Evolutionary conservation across 2,888 invertebrate genomes (phyloP).

Genomic region (Temnothorax ravouxi): DNA sequence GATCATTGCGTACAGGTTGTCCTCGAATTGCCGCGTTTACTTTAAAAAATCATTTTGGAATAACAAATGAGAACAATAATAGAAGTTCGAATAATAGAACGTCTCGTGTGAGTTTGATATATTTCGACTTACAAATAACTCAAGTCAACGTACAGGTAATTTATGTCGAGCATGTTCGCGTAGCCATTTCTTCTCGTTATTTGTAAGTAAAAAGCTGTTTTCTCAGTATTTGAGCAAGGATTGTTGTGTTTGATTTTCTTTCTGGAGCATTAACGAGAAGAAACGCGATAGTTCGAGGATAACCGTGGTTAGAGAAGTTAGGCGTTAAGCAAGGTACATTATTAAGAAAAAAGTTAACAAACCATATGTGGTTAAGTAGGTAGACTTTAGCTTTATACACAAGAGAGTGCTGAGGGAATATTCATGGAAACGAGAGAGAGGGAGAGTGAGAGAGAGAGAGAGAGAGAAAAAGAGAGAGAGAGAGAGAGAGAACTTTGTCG

Average conservation of each 20-base stretch:
- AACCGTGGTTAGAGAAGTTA: constrained; percentile 62
- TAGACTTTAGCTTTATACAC: constrained; percentile 83
- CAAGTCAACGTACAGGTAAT: neutral
- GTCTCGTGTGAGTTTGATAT: neutral
- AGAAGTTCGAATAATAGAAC: neutral
- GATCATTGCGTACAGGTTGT: constrained; percentile 47
- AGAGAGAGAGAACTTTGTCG: constrained; percentile 54
- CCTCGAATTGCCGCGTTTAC: constrained; percentile 5
- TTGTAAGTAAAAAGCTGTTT: constrained; percentile 6
- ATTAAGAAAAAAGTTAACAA: constrained; percentile 66
- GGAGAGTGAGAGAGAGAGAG: constrained; percentile 25
- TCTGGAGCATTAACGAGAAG: neutral
- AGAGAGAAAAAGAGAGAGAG: neutral
- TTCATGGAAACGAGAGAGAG: constrained; percentile 34
- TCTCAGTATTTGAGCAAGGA: neutral
- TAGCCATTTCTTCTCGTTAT: neutral
- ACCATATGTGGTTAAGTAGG: constrained; percentile 73
- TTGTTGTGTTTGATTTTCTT: neutral
- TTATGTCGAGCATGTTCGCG: neutral
- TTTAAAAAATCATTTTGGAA: neutral
- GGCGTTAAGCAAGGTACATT: constrained; percentile 74
- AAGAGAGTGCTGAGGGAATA: constrained; percentile 64
- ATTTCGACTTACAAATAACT: neutral
- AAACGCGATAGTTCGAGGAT: constrained; percentile 12
- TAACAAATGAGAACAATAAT: neutral